These are phyloP conservation scores for Arctopsyche grandis DNA, from an alignment of 1,140 invertebrate genomes.

Conservation along the genomic window DNA sequence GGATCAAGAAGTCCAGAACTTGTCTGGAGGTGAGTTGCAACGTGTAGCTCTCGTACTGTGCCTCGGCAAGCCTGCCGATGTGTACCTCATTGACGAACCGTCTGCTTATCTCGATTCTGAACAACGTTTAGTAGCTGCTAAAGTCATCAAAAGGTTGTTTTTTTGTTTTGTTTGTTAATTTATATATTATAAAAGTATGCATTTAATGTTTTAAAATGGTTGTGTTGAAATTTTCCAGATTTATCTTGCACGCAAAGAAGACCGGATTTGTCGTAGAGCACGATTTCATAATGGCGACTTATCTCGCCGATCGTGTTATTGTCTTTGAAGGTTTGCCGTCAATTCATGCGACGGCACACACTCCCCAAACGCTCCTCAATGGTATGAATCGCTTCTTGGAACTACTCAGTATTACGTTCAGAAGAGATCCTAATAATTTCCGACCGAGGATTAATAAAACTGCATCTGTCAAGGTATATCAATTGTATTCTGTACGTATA, in stretches of 20 bases:
- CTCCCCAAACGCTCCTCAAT: slow-evolving; percentile 92
- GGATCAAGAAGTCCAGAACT: slow-evolving; percentile 98
- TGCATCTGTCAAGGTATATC: slow-evolving; percentile 89
- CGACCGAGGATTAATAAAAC: slow-evolving; percentile 98
- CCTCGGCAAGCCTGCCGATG: slow-evolving; percentile 98
- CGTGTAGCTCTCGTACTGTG: slow-evolving; percentile 95
- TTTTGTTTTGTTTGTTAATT: neutral
- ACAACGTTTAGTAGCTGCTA: slow-evolving; percentile 99
- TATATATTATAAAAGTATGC: neutral
- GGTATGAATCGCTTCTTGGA: slow-evolving; percentile 99
- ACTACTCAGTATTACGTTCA: slow-evolving; percentile 97
- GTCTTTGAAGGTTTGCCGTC: slow-evolving; percentile 97
- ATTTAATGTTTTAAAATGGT: slow-evolving; percentile 29
- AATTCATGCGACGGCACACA: slow-evolving; percentile 86
- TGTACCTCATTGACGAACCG: slow-evolving; percentile 99
- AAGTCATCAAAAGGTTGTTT: slow-evolving; percentile 94
- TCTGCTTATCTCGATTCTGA: slow-evolving; percentile 99
- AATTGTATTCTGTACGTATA: slow-evolving; percentile 29
- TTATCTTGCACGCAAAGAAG: slow-evolving; percentile 98
- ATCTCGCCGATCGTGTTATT: slow-evolving; percentile 97
- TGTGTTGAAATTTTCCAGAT: too few relatives aligned
- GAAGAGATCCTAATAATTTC: slow-evolving; percentile 98
- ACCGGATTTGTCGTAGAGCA: slow-evolving; percentile 99
- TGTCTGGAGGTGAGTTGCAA: slow-evolving; percentile 99
- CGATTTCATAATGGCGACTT: slow-evolving; percentile 99